Percentiles rank a stretch among this genome's conserved stretches.
phyloP scores from a whole-genome alignment of 2,113 vertebrate genomes.

The Cervus canadensis region DNA sequence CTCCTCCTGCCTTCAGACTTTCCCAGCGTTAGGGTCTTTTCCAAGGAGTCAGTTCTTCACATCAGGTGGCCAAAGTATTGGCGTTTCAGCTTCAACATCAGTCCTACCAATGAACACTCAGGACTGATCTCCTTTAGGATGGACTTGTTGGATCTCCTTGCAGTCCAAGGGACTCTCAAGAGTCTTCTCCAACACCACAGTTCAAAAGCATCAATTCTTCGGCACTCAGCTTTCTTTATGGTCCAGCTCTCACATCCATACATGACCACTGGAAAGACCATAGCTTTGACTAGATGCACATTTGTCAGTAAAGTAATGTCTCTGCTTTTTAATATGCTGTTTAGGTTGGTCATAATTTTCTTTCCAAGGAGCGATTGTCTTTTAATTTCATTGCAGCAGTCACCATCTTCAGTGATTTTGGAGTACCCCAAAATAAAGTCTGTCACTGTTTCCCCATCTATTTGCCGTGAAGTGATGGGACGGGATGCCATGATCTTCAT shows the following conservation, averaged over 20 bases:
- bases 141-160: background rate
- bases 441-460: background rate
- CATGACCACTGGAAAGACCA: background rate
- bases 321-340: background rate
- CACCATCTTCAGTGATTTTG: background rate
- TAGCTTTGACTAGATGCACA: background rate
- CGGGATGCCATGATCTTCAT: background rate
- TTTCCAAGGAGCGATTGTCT: background rate
- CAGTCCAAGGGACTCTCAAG: background rate
- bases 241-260: background rate
- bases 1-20: background rate
- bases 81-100: background rate
- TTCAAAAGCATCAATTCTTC: background rate
- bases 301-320: background rate
- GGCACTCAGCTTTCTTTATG: background rate
- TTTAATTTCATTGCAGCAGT: background rate
- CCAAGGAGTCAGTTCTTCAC: background rate
- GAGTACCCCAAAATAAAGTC: background rate
- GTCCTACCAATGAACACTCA: background rate
- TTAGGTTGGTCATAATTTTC: background rate
- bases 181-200: background rate
- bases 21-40: background rate
- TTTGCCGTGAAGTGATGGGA: background rate
- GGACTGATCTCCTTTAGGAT: background rate
- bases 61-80: background rate